Percentiles rank a stretch among this genome's conserved stretches.
Evolutionary conservation across 2,888 invertebrate species (phyloP).

Genomic region (Aphodius sticticus): DNA sequence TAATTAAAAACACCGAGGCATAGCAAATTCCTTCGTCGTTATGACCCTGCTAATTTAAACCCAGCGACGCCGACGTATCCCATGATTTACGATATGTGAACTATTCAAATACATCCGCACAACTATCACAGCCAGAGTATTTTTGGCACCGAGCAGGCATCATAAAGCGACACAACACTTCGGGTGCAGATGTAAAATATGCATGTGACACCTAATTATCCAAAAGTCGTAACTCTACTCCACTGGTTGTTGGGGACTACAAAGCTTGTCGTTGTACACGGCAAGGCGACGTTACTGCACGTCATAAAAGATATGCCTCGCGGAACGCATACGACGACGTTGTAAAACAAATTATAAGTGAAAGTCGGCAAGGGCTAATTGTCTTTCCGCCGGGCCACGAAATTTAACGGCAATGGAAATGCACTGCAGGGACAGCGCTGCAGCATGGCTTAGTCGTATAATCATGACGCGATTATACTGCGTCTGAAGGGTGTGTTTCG

Average conservation of each 20-base stretch:
- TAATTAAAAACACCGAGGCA: too few species aligned
- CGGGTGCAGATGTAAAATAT: background rate
- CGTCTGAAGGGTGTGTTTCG: too few species aligned
- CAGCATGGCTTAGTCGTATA: too few species aligned
- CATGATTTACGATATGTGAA: background rate
- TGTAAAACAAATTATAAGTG: background rate
- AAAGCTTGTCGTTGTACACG: background rate
- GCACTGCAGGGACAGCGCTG: background rate
- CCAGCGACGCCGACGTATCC: background rate
- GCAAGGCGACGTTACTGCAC: background rate
- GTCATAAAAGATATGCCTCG: background rate
- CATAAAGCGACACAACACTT: background rate
- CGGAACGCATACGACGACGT: background rate
- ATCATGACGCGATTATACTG: too few species aligned
- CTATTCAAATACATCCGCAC: background rate
- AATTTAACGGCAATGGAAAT: background rate
- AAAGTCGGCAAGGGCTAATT: background rate
- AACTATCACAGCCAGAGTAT: background rate
- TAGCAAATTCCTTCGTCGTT: too few species aligned
- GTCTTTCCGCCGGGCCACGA: background rate
- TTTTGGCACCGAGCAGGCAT: background rate
- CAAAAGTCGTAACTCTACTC: background rate
- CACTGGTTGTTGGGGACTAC: background rate
- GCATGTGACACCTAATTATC: background rate
- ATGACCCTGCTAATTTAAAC: too few species aligned